These are phyloP conservation scores for Pterophyllum scalare DNA, from an alignment of 2,113 vertebrate species.

Conservation along the genomic window DNA sequence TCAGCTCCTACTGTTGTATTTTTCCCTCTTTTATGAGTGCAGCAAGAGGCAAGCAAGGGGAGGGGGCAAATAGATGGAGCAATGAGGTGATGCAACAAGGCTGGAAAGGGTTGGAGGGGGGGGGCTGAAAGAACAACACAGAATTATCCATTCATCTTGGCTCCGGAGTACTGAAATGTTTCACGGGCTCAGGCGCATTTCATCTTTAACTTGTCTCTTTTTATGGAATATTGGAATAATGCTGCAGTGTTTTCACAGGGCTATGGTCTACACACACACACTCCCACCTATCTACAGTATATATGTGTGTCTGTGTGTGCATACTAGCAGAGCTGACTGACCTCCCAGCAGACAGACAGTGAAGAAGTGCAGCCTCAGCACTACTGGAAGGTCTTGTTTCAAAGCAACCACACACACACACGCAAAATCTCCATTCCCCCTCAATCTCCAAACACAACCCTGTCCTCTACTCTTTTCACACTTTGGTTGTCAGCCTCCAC, in stretches of 20 bases:
- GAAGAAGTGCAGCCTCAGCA: slow-evolving; percentile 73
- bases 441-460: slow-evolving; percentile 19
- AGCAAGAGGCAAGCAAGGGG: not conserved
- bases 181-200: slow-evolving; percentile 35
- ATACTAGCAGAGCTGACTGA: slow-evolving; percentile 42
- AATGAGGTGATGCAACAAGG: slow-evolving; percentile 33
- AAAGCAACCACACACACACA: slow-evolving; percentile 43
- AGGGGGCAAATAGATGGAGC: not conserved
- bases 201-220: slow-evolving; percentile 48
- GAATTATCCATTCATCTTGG: slow-evolving; percentile 54
- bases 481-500: not conserved
- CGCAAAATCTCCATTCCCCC: not conserved
- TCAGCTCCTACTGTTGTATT: slow-evolving; percentile 61
- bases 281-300: no score
- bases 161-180: slow-evolving; percentile 46
- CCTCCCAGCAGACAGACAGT: slow-evolving; percentile 66
- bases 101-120: not conserved
- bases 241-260: slow-evolving; percentile 47
- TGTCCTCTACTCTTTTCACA: slow-evolving; percentile 7
- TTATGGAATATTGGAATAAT: slow-evolving; percentile 52
- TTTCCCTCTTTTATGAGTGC: slow-evolving; percentile 50
- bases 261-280: not conserved
- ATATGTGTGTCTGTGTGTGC: not conserved
- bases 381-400: slow-evolving; percentile 53
- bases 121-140: not conserved